Percentiles rank a stretch among this genome's conserved stretches.
Evolutionary conservation across 2,797 vertebrate genomes (phyloP).

Genomic region (Acanthurus lineatus): DNA sequence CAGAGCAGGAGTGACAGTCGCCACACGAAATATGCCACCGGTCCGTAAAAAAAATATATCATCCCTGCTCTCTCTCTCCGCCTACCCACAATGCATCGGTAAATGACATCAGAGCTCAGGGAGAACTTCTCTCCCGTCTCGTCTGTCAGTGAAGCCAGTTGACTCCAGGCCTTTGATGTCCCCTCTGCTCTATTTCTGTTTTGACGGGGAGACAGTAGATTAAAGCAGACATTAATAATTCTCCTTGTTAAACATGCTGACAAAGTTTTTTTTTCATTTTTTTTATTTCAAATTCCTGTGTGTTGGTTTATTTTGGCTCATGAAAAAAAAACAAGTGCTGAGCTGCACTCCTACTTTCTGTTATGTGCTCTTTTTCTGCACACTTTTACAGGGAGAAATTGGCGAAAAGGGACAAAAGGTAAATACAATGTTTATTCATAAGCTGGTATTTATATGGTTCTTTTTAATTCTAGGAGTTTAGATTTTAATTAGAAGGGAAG

Average conservation of each 20-base stretch:
- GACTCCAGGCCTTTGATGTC: constrained; percentile 79
- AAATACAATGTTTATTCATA: constrained; percentile 37
- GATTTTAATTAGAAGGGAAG: not conserved
- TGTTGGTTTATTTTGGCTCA: constrained; percentile 50
- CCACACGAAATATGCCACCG: constrained; percentile 45
- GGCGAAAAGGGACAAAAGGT: constrained; percentile 94
- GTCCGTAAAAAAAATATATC: constrained; percentile 51
- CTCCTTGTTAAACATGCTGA: constrained; percentile 71
- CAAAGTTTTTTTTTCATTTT: constrained; percentile 19
- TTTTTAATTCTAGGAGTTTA: not conserved
- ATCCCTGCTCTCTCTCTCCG: constrained; percentile 7
- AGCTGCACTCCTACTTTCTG: constrained; percentile 7
- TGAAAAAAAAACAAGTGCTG: constrained; percentile 9
- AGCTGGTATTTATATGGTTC: not conserved
- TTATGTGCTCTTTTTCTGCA: constrained; percentile 25
- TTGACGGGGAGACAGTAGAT: constrained; percentile 66
- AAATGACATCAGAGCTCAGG: constrained; percentile 66
- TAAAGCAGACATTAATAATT: constrained; percentile 81
- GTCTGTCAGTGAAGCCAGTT: constrained; percentile 74
- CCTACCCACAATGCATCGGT: constrained; percentile 66
- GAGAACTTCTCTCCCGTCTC: constrained; percentile 56
- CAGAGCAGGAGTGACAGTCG: constrained; percentile 41
- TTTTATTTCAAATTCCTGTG: constrained; percentile 44
- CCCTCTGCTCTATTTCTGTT: constrained; percentile 74
- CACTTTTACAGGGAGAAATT: constrained; percentile 82